A percentile compares a stretch with the other conserved stretches of the same genome.
Evolutionary conservation across 2,888 invertebrate genomes (phyloP).

Genomic region (Saturnia japonica): DNA sequence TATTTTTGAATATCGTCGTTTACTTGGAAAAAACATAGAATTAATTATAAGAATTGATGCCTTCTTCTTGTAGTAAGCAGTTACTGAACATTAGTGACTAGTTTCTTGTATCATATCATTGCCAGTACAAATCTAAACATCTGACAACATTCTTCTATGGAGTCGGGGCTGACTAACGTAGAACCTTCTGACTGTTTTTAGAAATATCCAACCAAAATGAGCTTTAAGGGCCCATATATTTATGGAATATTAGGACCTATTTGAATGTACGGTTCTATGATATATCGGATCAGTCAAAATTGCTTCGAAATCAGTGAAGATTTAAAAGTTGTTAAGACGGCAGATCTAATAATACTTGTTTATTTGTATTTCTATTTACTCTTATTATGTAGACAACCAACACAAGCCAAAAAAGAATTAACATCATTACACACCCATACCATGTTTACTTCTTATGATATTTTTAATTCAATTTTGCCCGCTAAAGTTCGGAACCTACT

Average conservation of each 20-base stretch:
- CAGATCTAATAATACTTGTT: conserved; percentile 42
- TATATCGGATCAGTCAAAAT: background rate
- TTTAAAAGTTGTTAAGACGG: conserved; percentile 28
- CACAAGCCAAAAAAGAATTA: conserved; percentile 52
- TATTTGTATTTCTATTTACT: conserved; percentile 41
- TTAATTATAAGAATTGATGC: background rate
- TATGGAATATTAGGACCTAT: background rate
- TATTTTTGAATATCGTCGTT: background rate
- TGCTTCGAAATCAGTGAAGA: background rate
- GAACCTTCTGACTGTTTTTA: background rate
- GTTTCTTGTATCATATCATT: background rate
- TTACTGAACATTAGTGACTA: background rate
- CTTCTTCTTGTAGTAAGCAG: background rate
- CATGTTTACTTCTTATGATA: conserved; percentile 80
- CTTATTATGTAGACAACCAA: conserved; percentile 33
- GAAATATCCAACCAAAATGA: background rate
- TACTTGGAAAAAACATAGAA: too few species aligned
- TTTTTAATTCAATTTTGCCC: conserved; percentile 82
- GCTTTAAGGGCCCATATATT: background rate
- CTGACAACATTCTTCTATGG: background rate
- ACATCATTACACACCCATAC: conserved; percentile 76
- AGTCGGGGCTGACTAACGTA: background rate
- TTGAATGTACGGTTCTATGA: background rate
- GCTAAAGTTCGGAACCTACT: conserved; percentile 81
- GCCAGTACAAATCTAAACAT: background rate